A percentile compares a stretch with the other conserved stretches of the same genome.
Conservation (phyloP, 2,888 invertebrate genomes). For the Trichogramma evanescens region DNA sequence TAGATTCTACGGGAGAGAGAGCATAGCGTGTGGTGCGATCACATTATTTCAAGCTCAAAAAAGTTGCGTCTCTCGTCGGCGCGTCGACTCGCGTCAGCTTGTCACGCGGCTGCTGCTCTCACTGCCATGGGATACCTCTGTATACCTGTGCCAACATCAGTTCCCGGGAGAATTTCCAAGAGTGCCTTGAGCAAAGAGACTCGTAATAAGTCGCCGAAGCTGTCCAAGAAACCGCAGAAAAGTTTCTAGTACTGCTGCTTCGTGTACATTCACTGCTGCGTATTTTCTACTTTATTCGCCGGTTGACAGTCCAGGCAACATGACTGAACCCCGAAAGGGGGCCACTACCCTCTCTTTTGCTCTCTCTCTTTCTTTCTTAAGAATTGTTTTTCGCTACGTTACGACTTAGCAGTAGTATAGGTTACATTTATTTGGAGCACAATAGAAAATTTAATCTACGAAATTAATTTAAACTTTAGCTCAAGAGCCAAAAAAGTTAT, state of each 20-base stretch:
- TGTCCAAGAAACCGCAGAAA: conserved; percentile 3
- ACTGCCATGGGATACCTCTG: too few species aligned
- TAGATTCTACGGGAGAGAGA: too few species aligned
- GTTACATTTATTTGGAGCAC: too few species aligned
- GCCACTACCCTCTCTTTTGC: too few species aligned
- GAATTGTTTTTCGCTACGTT: conserved; percentile 28
- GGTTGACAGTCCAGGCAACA: conserved; percentile 19
- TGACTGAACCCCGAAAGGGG: too few species aligned
- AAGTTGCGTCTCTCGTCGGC: too few species aligned
- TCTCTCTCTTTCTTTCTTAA: neutral
- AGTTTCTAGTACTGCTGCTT: neutral
- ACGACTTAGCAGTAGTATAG: too few species aligned
- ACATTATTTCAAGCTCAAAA: too few species aligned
- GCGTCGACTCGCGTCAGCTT: too few species aligned
- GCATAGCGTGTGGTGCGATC: too few species aligned
- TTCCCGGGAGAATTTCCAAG: conserved; percentile 1
- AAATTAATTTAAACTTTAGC: conserved; percentile 32
- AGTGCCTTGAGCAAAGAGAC: conserved; percentile 11
- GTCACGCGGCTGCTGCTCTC: too few species aligned
- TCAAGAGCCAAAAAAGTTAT: conserved; percentile 11
- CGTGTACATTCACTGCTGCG: conserved; percentile 1
- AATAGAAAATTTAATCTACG: conserved; percentile 7
- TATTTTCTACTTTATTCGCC: conserved; percentile 18
- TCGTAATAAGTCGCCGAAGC: conserved; percentile 11
- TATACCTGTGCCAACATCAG: neutral